Conservation (phyloP, 2,888 invertebrate genomes). For the Sclerodermus sp. region DNA sequence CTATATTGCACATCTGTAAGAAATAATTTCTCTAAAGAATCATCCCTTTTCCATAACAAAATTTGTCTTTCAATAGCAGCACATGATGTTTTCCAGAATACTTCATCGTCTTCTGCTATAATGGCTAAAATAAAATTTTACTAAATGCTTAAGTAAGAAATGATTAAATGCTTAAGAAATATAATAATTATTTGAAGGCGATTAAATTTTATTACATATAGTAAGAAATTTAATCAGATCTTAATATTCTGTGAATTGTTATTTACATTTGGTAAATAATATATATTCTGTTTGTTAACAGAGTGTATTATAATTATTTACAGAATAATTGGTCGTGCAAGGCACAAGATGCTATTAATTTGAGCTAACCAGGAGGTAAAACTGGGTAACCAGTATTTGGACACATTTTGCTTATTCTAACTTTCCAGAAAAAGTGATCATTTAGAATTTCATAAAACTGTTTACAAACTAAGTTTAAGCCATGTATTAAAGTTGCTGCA, state of each 20-base stretch:
- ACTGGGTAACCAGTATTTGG: conserved; percentile 45
- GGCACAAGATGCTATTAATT: conserved; percentile 31
- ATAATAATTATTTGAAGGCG: too few species aligned
- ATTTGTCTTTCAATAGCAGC: conserved; percentile 65
- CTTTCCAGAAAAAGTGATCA: conserved; percentile 64
- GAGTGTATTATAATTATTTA: conserved; percentile 36
- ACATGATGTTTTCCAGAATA: conserved; percentile 65
- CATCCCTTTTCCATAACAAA: conserved; percentile 61
- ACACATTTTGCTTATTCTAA: conserved; percentile 46
- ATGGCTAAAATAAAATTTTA: conserved; percentile 8
- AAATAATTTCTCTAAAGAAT: conserved; percentile 59
- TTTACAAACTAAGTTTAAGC: conserved; percentile 62
- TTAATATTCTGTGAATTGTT: not conserved
- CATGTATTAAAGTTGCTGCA: conserved; percentile 61
- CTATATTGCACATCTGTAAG: conserved; percentile 63
- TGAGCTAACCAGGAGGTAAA: conserved; percentile 47
- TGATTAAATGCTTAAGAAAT: too few species aligned
- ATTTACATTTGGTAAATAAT: not conserved
- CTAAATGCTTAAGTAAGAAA: not conserved
- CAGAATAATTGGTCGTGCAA: conserved; percentile 34
- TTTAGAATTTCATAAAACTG: conserved; percentile 63
- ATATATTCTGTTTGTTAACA: conserved; percentile 6
- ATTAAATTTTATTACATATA: too few species aligned
- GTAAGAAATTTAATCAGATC: too few species aligned
- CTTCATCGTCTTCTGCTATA: conserved; percentile 54